phyloP scores from a whole-genome alignment of 2,797 vertebrate species.

The Mus caroli region DNA sequence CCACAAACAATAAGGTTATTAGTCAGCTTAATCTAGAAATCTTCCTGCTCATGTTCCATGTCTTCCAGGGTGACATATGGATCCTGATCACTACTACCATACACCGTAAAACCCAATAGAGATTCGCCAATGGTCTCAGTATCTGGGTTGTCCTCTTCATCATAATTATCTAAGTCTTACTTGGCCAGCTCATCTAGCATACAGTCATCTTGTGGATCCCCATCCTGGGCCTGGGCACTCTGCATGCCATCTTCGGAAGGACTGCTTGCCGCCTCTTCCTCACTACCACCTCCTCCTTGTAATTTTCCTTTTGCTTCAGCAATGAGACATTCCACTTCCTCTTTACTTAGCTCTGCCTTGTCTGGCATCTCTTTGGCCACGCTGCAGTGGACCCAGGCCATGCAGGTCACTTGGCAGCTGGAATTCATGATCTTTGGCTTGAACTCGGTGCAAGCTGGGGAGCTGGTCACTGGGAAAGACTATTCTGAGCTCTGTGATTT shows the following conservation, averaged over 20 bases:
- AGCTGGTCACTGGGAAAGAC: fast-evolving
- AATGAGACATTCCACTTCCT: slow-evolving; percentile 90
- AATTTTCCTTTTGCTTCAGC: slow-evolving; percentile 87
- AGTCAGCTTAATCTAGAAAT: slow-evolving; percentile 95
- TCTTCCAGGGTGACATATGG: no score
- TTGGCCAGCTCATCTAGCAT: slow-evolving; percentile 92
- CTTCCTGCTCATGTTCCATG: slow-evolving; percentile 96
- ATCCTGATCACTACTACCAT: slow-evolving; percentile 76
- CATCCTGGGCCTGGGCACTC: slow-evolving; percentile 64
- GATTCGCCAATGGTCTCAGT: slow-evolving; percentile 92
- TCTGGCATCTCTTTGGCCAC: slow-evolving; percentile 95
- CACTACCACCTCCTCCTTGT: slow-evolving; percentile 87
- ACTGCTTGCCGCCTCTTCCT: slow-evolving; percentile 87
- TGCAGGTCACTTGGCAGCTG: slow-evolving; percentile 95
- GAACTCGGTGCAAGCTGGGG: fast-evolving
- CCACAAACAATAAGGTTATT: slow-evolving; percentile 97
- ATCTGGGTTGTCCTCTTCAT: slow-evolving; percentile 92
- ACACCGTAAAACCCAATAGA: background rate
- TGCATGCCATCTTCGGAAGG: slow-evolving; percentile 57
- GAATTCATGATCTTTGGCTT: slow-evolving; percentile 87
- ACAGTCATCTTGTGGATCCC: slow-evolving; percentile 76
- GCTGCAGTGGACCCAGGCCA: slow-evolving; percentile 93
- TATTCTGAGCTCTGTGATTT: fast-evolving
- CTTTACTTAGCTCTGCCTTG: slow-evolving; percentile 90
- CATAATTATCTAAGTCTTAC: slow-evolving; percentile 95